Evolutionary conservation across 2,888 invertebrate species (phyloP), one percentile per base, ranked within the genome.

Genomic region (Suillia variegata): DNA sequence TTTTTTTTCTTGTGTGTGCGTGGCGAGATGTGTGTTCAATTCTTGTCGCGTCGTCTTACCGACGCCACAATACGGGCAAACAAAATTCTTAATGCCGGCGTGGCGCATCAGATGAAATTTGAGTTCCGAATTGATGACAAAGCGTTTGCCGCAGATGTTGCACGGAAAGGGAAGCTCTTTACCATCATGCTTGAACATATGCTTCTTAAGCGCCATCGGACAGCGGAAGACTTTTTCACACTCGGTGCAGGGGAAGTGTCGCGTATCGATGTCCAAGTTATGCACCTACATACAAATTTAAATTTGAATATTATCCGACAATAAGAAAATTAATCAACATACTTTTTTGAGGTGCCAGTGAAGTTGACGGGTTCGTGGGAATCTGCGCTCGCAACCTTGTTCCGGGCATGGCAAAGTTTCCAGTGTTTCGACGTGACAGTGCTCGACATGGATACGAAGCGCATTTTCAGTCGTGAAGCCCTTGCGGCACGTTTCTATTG

Each of bases 11-110:
- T 77, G 76, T 26, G 79, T 80, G 62, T 80, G 80, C 3, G 78
- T 79, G 13, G 78, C 69, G 6, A 80, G 74, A 59, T 80, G 80
- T 2, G 77, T 77, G 38, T 80, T 80, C 72, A 80, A 73, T 52
- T 80, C 80, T 47, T 79, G 79, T 0, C 79, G 66, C 2, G 80
- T 80, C 1, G 80, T 79, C 54, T 80, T 80, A n/a, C 76, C 79
- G 18, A 78, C 77, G 2, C 80, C 80, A 48, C 80, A 80, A 38
- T 80, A 78, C 0, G 80, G 79, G 34, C 80, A n/a, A n/a, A n/a
- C n/a, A n/a, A n/a, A n/a, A n/a, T n/a, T n/a, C n/a, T 79, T 79
- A 50, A 81, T 80, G n/a, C 80, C 81, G 0, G 79, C 78, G 58
- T 80, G 80, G 0, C 80, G 76, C 73, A 80, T 79, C 17, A 80